Evolutionary conservation across 2,888 invertebrate species (phyloP).

Genomic region (Sylvicola cinctus): DNA sequence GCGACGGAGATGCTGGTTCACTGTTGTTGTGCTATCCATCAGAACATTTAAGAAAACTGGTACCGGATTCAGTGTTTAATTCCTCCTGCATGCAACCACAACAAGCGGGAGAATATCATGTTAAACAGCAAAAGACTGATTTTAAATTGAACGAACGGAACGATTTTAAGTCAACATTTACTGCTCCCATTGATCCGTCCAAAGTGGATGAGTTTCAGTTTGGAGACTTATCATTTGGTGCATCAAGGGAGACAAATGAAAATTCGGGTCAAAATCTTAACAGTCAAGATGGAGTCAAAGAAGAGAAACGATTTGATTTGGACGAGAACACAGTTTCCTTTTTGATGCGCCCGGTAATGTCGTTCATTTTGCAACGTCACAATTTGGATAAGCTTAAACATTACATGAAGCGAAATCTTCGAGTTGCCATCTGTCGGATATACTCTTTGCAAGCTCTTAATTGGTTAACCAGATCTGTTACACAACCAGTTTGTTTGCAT

Average conservation of each 20-base stretch:
- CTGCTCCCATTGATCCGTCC: no score
- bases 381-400: slow-evolving; percentile 65
- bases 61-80: slow-evolving; percentile 36
- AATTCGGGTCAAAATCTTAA: no score
- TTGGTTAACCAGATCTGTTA: slow-evolving; percentile 82
- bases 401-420: slow-evolving; percentile 73
- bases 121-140: no score
- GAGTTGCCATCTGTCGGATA: slow-evolving; percentile 60
- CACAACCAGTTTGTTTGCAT: slow-evolving; percentile 77
- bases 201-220: no score
- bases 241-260: no score
- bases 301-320: no score
- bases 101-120: no score
- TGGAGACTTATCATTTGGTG: no score
- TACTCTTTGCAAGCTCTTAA: slow-evolving; percentile 86
- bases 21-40: slow-evolving; percentile 70
- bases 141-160: no score
- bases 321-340: no score
- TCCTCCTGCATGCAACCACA: slow-evolving; percentile 11
- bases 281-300: no score
- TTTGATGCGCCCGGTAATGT: slow-evolving; percentile 50
- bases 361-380: slow-evolving; percentile 68
- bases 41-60: slow-evolving; percentile 60
- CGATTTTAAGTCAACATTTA: no score
- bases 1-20: slow-evolving; percentile 28